Conservation (phyloP, 2,113 vertebrate species). For the Arvicanthis niloticus region DNA sequence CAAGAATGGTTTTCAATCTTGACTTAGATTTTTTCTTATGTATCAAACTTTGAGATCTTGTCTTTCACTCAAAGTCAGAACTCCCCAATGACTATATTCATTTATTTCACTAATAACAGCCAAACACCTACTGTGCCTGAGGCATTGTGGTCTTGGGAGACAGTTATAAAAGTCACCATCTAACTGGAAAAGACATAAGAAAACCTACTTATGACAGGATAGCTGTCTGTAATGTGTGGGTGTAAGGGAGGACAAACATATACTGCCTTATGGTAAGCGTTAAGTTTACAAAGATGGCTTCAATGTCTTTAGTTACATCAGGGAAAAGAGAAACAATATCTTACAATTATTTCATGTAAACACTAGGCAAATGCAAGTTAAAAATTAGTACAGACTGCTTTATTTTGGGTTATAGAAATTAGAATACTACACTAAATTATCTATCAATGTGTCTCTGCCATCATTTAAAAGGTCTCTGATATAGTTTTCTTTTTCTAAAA, state of each 20-base stretch:
- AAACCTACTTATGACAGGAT: not conserved
- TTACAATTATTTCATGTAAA: not conserved
- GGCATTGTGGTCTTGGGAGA: not conserved
- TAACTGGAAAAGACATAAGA: not conserved
- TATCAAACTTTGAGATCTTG: not conserved
- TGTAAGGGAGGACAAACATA: not conserved
- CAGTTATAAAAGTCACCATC: not conserved
- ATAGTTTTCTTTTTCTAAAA: not conserved
- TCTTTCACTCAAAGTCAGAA: not conserved
- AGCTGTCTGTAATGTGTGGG: not conserved
- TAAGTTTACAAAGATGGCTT: not conserved
- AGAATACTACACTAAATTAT: not conserved
- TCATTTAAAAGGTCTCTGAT: not conserved
- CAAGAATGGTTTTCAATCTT: not conserved
- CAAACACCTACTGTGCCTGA: not conserved
- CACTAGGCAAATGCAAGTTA: not conserved
- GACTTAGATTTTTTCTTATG: not conserved
- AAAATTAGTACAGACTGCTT: not conserved
- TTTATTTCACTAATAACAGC: slow-evolving; percentile 12
- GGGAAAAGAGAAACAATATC: not conserved
- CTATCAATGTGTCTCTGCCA: not conserved
- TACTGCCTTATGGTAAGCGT: not conserved
- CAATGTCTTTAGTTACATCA: not conserved
- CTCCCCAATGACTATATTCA: not conserved
- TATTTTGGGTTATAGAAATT: not conserved